Evolutionary conservation across 2,797 vertebrate species (phyloP).

Genomic region (Microctenopoma stevenorrisi): DNA sequence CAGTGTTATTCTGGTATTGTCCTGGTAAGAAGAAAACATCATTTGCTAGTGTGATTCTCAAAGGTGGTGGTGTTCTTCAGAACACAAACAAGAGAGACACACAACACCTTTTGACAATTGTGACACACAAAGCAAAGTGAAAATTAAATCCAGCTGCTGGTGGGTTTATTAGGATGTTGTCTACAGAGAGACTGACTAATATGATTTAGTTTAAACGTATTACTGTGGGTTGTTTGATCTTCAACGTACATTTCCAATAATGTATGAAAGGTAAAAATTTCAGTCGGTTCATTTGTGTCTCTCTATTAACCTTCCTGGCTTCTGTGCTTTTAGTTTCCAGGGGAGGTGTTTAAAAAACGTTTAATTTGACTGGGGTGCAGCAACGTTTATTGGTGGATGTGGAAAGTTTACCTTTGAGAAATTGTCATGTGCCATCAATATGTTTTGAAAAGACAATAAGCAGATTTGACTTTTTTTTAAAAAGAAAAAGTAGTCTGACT

Average conservation of each 20-base stretch:
- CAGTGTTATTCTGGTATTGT: neutral
- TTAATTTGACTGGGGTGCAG: neutral
- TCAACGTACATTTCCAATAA: neutral
- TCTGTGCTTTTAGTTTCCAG: neutral
- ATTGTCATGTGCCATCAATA: neutral
- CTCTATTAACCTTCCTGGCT: constrained; percentile 4
- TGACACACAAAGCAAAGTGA: neutral
- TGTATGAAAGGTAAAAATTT: constrained; percentile 8
- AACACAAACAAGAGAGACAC: neutral
- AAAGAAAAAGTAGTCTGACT: too few relatives aligned
- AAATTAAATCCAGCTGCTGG: constrained; percentile 7
- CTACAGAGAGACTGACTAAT: neutral
- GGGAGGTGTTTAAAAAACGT: neutral
- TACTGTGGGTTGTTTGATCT: constrained; percentile 3
- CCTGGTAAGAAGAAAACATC: neutral
- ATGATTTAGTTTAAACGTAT: neutral
- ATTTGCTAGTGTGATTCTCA: neutral
- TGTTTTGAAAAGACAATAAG: too few relatives aligned
- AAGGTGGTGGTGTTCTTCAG: neutral
- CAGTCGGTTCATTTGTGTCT: neutral
- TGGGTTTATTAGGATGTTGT: neutral
- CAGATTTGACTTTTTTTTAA: neutral
- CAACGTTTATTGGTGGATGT: neutral
- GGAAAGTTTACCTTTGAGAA: neutral
- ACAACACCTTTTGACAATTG: neutral